These are phyloP conservation scores for Upupa epops DNA, from an alignment of 2,113 vertebrate genomes.

Conservation along the genomic window DNA sequence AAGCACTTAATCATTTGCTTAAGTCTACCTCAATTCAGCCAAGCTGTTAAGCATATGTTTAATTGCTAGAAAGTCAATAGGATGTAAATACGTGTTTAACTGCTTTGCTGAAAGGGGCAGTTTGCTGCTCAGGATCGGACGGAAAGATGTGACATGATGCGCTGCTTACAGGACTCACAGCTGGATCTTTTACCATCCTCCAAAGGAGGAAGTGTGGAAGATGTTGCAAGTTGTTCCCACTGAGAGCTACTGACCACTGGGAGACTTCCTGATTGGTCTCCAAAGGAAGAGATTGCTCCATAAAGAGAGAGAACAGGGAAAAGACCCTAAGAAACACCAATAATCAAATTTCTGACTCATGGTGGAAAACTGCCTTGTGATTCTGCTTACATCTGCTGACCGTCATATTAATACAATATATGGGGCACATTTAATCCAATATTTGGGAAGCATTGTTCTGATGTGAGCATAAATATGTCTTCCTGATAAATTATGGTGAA, in stretches of 20 bases:
- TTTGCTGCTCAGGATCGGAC: background rate
- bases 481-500: background rate
- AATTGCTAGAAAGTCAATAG: slow-evolving; percentile 33
- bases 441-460: background rate
- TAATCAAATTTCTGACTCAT: background rate
- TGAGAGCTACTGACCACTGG: background rate
- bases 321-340: background rate
- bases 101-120: slow-evolving; percentile 12
- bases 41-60: slow-evolving; percentile 33
- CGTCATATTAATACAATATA: background rate
- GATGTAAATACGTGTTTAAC: background rate
- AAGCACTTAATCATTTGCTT: slow-evolving; percentile 42
- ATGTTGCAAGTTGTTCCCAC: background rate
- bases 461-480: background rate
- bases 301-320: background rate
- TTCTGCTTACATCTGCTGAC: background rate
- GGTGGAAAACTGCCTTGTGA: background rate
- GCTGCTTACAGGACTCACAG: background rate
- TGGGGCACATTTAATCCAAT: background rate
- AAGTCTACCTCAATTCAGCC: slow-evolving; percentile 3
- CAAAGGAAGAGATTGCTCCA: background rate
- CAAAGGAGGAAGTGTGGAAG: background rate
- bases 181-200: background rate
- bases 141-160: background rate
- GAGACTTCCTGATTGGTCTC: background rate